Evolutionary conservation across 1,140 invertebrate species (phyloP).

Genomic region (Reticulitermes speratus): DNA sequence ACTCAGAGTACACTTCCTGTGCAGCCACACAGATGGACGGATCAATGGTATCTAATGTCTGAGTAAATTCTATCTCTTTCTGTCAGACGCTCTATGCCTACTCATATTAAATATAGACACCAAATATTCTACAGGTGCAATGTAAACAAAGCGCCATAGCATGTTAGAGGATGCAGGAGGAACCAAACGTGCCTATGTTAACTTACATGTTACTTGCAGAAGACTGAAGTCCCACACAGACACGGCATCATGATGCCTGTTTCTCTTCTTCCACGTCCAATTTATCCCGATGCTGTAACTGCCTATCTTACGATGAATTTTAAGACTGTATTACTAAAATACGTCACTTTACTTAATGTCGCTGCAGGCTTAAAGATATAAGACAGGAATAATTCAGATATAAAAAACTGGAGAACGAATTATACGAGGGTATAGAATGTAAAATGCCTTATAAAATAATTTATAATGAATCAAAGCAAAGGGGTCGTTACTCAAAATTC

Average conservation of each 20-base stretch:
- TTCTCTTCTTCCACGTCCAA: background rate
- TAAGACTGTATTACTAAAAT: background rate
- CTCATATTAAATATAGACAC: too few species aligned
- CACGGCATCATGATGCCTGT: background rate
- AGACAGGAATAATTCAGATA: background rate
- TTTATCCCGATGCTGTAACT: background rate
- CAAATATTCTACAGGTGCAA: too few species aligned
- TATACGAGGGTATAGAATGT: background rate
- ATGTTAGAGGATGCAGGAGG: too few species aligned
- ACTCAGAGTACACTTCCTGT: too few species aligned
- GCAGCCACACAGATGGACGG: too few species aligned
- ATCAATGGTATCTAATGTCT: too few species aligned
- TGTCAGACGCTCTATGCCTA: too few species aligned
- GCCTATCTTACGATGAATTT: background rate
- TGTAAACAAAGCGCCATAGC: too few species aligned
- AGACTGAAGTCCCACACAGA: background rate
- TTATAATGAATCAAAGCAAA: background rate
- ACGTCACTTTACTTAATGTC: background rate
- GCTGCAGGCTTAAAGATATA: background rate
- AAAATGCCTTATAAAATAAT: background rate
- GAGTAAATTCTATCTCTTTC: too few species aligned
- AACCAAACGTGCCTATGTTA: too few species aligned
- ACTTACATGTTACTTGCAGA: too few species aligned
- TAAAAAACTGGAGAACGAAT: background rate
- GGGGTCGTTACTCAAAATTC: background rate